Base-by-base conservation (phyloP, 2,888 invertebrate genomes). In the Luffia ferchaultella region DNA sequence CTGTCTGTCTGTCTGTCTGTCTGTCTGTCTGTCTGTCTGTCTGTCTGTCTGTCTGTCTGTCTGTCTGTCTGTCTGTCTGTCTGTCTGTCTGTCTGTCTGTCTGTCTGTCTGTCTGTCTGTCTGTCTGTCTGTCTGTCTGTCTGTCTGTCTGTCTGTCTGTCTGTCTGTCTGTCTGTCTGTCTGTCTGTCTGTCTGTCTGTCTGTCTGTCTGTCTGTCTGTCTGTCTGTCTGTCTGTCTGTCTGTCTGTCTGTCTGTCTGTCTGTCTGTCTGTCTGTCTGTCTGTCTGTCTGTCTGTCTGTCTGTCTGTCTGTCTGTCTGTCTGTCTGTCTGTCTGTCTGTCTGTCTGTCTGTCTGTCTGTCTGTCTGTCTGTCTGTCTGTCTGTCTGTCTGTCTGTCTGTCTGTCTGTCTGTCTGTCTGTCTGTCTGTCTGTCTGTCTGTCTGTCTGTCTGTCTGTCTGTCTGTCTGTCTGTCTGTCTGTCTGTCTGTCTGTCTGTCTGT, bases 361-460 rank as follows among this genome's bases (percentile, higher is more conserved):
- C 50, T 55, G 51, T 54, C 50, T 52, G 48, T 55, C 50, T 55
- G 48, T 54, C 46, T 55, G 48, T 54, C 50, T 52, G 51, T 54
- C 50, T 55, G 51, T 54, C 50, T 55, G 51, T 54, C 50, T 52
- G 50, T 51, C 50, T 51, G 54, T 55, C 52, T 53, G 49, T 55
- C 55, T 57, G 46, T 56, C 52, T 53, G 48, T 56, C 52, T 53
- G 48, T 53, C 51, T 54, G 49, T 54, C 51, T 54, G 49, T 54
- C 51, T 53, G 49, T 54, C 51, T 53, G 49, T 56, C 55, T 55
- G 49, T 50, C 50, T 56, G 49, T 53, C 46, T 52, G 48, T 53
- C 49, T 52, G 52, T 55, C 53, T 53, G 54, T 53, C 54, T 55
- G 53, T 54, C 53, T 53, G 47, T 54, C 48, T 53, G 47, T 53